Evolutionary conservation across 2,113 vertebrate genomes (phyloP).

Genomic region (Perccottus glenii): DNA sequence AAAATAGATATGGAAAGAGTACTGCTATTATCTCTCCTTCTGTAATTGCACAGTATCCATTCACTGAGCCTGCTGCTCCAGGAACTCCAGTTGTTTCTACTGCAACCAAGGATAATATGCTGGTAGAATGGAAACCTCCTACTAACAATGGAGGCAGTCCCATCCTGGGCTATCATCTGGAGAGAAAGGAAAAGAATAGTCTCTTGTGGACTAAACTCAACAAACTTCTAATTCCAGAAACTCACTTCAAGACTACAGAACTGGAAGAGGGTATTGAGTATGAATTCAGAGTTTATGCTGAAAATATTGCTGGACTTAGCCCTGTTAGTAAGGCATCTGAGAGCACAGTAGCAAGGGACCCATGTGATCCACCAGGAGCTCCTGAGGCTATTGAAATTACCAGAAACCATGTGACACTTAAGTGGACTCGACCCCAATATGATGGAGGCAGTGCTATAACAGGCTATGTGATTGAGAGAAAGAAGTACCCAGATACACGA

Average conservation of each 20-base stretch:
- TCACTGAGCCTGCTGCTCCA: constrained; percentile 91
- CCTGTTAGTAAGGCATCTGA: constrained; percentile 92
- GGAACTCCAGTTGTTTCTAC: constrained; percentile 88
- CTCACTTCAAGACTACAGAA: constrained; percentile 89
- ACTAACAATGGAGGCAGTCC: constrained; percentile 93
- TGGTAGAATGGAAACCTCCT: constrained; percentile 93
- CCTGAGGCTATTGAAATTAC: constrained; percentile 95
- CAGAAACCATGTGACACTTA: constrained; percentile 89
- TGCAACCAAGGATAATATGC: constrained; percentile 91
- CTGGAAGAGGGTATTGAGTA: constrained; percentile 98
- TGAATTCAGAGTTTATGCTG: constrained; percentile 95
- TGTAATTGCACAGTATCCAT: constrained; percentile 93
- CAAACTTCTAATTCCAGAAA: constrained; percentile 89
- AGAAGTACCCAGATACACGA: constrained; percentile 91
- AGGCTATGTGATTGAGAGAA: constrained; percentile 93
- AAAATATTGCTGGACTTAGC: constrained; percentile 94
- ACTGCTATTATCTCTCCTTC: constrained; percentile 84
- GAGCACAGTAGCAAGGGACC: constrained; percentile 91
- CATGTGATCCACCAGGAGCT: constrained; percentile 92
- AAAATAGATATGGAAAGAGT: constrained; percentile 98
- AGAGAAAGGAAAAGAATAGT: constrained; percentile 98
- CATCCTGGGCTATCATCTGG: constrained; percentile 92
- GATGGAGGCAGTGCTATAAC: constrained; percentile 95
- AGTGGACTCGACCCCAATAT: constrained; percentile 94
- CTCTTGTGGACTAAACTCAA: constrained; percentile 95